phyloP scores from a whole-genome alignment of 92 coral and sea anemone genomes.

The Heteractis magnifica region DNA sequence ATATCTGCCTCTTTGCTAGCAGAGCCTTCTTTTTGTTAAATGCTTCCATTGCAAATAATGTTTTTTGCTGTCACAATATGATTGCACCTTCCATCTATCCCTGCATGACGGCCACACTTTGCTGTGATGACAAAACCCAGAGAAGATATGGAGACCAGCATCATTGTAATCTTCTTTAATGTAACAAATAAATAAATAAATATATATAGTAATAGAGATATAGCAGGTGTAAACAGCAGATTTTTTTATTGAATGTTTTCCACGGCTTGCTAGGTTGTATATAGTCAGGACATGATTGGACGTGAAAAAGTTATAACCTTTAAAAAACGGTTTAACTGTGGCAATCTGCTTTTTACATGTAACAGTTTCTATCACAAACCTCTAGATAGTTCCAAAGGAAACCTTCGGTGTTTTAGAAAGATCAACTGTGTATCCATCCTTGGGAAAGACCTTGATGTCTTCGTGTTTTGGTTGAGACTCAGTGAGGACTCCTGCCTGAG shows the following conservation, averaged over 20 bases:
- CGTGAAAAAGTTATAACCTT: constrained; percentile 60
- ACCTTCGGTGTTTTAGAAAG: constrained; percentile 37
- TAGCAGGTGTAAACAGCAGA: constrained; percentile 20
- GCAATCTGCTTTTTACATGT: constrained; percentile 47
- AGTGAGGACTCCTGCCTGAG: constrained; percentile 45
- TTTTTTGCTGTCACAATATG: constrained; percentile 25
- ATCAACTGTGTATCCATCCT: constrained; percentile 45
- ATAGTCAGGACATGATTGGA: constrained; percentile 44
- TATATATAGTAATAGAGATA: neutral
- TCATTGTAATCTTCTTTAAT: constrained; percentile 59
- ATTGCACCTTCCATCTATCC: no score
- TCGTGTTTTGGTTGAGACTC: constrained; percentile 26
- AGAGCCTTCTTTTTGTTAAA: neutral
- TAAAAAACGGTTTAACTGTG: constrained; percentile 57
- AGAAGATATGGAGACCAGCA: neutral
- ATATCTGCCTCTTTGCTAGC: constrained; percentile 25
- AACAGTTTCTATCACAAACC: constrained; percentile 58
- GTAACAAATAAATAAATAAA: constrained; percentile 2
- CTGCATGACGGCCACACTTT: no score
- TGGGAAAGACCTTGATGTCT: constrained; percentile 33
- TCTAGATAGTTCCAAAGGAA: constrained; percentile 54
- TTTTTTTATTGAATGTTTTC: constrained; percentile 42
- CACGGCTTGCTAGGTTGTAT: constrained; percentile 17
- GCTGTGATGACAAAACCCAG: no score
- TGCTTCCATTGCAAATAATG: constrained; percentile 54